phyloP scores from a whole-genome alignment of 2,797 vertebrate genomes.

The Mormyrops boulengeri region DNA sequence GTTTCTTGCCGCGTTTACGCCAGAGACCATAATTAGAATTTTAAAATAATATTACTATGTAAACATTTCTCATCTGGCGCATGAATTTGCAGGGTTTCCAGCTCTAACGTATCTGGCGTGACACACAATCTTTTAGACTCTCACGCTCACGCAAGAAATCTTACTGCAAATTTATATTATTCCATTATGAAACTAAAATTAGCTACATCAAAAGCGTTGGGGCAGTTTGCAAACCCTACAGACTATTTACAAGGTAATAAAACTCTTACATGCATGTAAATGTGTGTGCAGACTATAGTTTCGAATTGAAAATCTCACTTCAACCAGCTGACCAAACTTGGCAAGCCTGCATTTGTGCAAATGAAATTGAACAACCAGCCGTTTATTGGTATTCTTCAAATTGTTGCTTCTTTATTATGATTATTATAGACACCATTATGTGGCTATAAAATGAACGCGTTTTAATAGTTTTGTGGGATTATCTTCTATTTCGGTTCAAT shows the following conservation, averaged over 20 bases:
- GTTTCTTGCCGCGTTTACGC: not conserved
- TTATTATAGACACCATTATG: not conserved
- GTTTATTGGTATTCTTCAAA: not conserved
- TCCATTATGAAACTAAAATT: not conserved
- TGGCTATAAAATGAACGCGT: not conserved
- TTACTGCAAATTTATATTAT: not conserved
- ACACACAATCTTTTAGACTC: not conserved
- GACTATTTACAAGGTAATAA: not conserved
- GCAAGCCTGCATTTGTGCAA: not conserved
- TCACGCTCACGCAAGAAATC: not conserved
- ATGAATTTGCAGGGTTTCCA: not conserved
- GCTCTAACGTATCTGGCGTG: not conserved
- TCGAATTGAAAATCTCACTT: not conserved
- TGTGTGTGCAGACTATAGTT: not conserved
- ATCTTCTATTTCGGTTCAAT: not conserved
- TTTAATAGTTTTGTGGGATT: not conserved
- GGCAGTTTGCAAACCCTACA: not conserved
- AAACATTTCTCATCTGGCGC: not conserved
- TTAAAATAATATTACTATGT: conserved; percentile 2
- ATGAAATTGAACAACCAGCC: not conserved
- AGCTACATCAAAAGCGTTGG: not conserved
- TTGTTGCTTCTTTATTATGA: not conserved
- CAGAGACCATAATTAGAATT: not conserved
- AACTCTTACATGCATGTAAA: not conserved
- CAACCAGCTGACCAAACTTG: not conserved